phyloP scores from a whole-genome alignment of 2,113 vertebrate species.

The Laterallus jamaicensis region DNA sequence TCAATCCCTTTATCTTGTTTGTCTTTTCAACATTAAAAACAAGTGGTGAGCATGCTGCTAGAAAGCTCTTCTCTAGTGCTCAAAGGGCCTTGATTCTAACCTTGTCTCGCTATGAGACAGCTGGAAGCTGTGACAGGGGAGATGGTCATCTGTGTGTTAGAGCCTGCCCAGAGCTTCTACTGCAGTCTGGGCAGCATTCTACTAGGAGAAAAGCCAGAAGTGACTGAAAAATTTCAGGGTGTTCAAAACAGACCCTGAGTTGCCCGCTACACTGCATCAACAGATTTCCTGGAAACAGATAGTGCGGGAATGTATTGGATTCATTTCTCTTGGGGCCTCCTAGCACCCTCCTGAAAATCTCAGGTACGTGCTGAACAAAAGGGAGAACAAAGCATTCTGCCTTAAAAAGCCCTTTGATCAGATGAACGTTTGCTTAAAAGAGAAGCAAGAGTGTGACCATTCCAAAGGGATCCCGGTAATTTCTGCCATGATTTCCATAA shows the following conservation, averaged over 20 bases:
- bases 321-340: neutral
- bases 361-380: neutral
- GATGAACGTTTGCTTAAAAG: neutral
- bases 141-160: neutral
- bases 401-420: neutral
- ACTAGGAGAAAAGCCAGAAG: neutral
- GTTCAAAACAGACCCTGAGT: neutral
- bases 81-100: neutral
- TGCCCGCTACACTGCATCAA: neutral
- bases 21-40: neutral
- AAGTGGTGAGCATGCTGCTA: neutral
- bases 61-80: neutral
- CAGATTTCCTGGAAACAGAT: neutral
- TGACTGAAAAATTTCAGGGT: neutral
- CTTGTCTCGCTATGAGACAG: neutral
- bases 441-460: neutral
- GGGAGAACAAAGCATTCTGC: neutral
- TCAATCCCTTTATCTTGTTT: neutral
- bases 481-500: conserved; percentile 14
- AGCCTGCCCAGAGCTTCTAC: neutral
- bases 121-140: neutral
- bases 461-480: neutral
- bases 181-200: neutral
- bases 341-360: neutral
- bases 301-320: neutral